Evolutionary conservation across 2,113 vertebrate genomes (phyloP).

Genomic region (Potamarius usumacintae): DNA sequence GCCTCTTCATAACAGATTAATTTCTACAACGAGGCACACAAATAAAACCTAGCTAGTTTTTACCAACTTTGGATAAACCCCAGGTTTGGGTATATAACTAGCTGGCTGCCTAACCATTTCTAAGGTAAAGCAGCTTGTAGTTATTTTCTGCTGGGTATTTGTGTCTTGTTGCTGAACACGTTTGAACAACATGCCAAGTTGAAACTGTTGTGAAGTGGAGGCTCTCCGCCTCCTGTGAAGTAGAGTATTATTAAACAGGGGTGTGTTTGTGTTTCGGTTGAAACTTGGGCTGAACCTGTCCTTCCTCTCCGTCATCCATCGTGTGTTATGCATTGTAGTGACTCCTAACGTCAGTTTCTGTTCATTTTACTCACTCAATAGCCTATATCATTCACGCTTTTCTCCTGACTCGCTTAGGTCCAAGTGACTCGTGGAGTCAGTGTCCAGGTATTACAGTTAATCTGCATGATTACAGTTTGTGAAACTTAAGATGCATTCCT

Average conservation of each 20-base stretch:
- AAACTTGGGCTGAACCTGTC: constrained; percentile 33
- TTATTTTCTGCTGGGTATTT: neutral
- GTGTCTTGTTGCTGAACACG: no score
- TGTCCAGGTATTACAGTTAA: neutral
- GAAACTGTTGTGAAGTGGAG: constrained; percentile 16
- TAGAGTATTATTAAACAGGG: constrained; percentile 20
- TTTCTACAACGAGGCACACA: no score
- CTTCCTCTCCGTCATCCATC: neutral
- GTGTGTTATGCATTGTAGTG: neutral
- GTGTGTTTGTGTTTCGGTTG: constrained; percentile 37
- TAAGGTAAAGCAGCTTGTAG: neutral
- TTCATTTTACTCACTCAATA: neutral
- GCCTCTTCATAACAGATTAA: neutral
- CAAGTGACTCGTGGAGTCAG: neutral
- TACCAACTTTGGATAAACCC: neutral
- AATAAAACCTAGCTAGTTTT: neutral
- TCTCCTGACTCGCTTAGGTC: neutral
- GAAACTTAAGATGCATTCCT: neutral
- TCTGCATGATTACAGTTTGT: neutral
- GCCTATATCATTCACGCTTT: neutral
- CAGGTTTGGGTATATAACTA: neutral
- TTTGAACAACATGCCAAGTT: neutral
- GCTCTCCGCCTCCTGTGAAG: neutral
- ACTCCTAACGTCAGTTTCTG: neutral
- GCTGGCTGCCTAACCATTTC: neutral